Evolutionary conservation across 2,888 invertebrate genomes (phyloP).

Genomic region (Blastobasis lacticolella): DNA sequence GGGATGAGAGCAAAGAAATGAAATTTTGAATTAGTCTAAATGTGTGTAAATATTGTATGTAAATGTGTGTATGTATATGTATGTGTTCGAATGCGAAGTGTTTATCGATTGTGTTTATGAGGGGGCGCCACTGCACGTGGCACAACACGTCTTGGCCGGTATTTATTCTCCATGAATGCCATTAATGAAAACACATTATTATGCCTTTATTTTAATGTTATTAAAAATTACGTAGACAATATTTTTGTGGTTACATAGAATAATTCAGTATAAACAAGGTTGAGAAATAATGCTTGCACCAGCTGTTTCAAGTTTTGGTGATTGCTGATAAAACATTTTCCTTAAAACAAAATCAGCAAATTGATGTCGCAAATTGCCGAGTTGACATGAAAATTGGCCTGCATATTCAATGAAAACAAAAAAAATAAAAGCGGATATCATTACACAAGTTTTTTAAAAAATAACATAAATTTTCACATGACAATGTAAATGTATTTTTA

Average conservation of each 20-base stretch:
- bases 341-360: constrained; percentile 45
- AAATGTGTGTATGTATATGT: no score
- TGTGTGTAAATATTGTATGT: no score
- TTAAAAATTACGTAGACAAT: constrained; percentile 71
- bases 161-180: no score
- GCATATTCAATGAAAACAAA: constrained; percentile 35
- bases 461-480: constrained; percentile 44
- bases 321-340: constrained; percentile 51
- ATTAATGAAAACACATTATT: constrained; percentile 19
- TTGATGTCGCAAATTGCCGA: constrained; percentile 35
- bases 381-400: constrained; percentile 35
- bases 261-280: constrained; percentile 69
- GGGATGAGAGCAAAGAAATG: no score
- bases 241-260: constrained; percentile 70
- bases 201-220: constrained; percentile 59
- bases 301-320: constrained; percentile 41
- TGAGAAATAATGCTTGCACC: constrained; percentile 55
- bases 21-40: no score
- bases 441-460: constrained; percentile 46
- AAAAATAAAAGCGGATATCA: constrained; percentile 49
- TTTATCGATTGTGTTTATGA: no score
- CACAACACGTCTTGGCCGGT: no score
- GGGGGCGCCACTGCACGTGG: no score
- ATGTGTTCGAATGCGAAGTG: no score
- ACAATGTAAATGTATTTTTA: constrained; percentile 36